A percentile compares a stretch with the other conserved stretches of the same genome.
Conservation (phyloP, 2,888 invertebrate species). For the Lasioglossum oenotherae region DNA sequence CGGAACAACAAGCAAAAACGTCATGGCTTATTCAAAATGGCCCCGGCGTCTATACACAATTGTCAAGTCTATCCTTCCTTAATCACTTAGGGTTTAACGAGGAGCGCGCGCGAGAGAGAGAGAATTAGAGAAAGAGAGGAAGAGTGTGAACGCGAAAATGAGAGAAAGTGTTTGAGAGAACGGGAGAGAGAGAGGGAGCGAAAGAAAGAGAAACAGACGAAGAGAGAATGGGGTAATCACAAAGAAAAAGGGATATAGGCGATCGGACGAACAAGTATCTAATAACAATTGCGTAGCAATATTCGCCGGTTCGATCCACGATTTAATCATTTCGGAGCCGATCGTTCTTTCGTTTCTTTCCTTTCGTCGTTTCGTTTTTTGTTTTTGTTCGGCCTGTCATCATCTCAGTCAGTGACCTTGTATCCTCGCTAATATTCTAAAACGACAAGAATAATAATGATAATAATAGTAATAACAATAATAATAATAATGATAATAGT, state of each 20-base stretch:
- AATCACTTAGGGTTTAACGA: constrained; percentile 42
- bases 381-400: constrained; percentile 39
- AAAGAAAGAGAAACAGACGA: too few species aligned
- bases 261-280: not conserved
- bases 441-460: constrained; percentile 18
- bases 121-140: too few species aligned
- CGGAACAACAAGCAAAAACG: not conserved
- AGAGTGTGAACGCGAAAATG: not conserved
- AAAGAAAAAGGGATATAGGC: not conserved
- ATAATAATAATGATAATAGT: constrained; percentile 7
- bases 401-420: constrained; percentile 51
- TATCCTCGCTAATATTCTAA: constrained; percentile 50
- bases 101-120: constrained; percentile 2
- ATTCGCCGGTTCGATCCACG: constrained; percentile 65
- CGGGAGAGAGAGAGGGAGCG: not conserved
- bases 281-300: constrained; percentile 27
- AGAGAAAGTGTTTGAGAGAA: not conserved
- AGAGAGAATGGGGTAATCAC: not conserved
- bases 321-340: constrained; percentile 15
- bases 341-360: constrained; percentile 15
- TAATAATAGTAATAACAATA: not conserved
- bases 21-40: not conserved
- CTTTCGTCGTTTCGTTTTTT: constrained; percentile 19
- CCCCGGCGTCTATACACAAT: constrained; percentile 20
- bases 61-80: constrained; percentile 57